Evolutionary conservation across 2,113 vertebrate species (phyloP).

Genomic region (Rhinogobius similis): DNA sequence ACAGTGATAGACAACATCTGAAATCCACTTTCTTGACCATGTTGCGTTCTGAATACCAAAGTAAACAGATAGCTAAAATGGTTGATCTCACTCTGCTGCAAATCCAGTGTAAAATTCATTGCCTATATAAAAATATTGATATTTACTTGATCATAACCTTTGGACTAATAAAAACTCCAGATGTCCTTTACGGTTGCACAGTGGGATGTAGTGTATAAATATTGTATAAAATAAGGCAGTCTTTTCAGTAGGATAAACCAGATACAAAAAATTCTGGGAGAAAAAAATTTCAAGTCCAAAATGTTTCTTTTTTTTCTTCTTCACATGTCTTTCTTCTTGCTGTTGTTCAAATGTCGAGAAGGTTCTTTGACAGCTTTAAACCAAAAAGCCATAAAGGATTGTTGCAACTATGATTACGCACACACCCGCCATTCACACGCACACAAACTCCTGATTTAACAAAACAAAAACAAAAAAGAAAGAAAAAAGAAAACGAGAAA

Average conservation of each 20-base stretch:
- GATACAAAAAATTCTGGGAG: constrained; percentile 84
- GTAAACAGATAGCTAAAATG: constrained; percentile 73
- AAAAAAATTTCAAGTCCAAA: constrained; percentile 78
- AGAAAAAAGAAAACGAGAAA: constrained; percentile 19
- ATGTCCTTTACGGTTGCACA: constrained; percentile 78
- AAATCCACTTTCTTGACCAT: constrained; percentile 76
- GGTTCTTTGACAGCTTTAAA: constrained; percentile 61
- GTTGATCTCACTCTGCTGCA: constrained; percentile 74
- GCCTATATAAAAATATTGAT: constrained; percentile 88
- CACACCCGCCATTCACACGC: constrained; percentile 46
- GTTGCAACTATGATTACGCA: constrained; percentile 61
- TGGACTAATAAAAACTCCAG: constrained; percentile 81
- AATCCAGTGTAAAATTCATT: constrained; percentile 86
- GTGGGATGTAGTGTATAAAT: constrained; percentile 92
- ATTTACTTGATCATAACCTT: constrained; percentile 81
- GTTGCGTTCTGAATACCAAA: constrained; percentile 79
- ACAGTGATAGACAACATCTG: constrained; percentile 78
- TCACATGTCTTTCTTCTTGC: constrained; percentile 71
- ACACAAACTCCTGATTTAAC: constrained; percentile 62
- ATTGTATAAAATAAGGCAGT: constrained; percentile 96
- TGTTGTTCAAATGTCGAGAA: constrained; percentile 71
- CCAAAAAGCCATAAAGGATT: constrained; percentile 58
- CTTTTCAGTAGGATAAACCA: constrained; percentile 85
- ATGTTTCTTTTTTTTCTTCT: constrained; percentile 49
- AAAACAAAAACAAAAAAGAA: no score